Evolutionary conservation across 2,888 invertebrate genomes (phyloP), one percentile per base, ranked within the genome.

Genomic region (Philereme transversata): DNA sequence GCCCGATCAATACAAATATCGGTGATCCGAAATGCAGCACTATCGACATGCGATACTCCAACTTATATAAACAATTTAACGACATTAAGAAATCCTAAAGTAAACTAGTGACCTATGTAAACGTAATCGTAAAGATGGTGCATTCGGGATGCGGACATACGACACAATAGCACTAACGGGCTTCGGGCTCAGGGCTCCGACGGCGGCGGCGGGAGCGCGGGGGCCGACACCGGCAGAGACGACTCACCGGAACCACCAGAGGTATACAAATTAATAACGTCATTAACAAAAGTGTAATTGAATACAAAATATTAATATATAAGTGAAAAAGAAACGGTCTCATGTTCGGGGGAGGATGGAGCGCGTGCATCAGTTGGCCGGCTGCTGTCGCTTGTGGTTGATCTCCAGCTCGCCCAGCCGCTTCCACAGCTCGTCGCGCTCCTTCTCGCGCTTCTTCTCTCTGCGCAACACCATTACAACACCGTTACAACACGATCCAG

Each of bases 401-500:
- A 97, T 93, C 94, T 98, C 97, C 93, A 98, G 94, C 93, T 98
- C 97, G 82, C 96, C 96, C 90, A 98, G 94, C 93, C 95, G 96
- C 93, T 97, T 97, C 99, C 99, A 99, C 88, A 99, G 93, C 92
- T 99, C 99, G 88, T 89, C 98, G 94, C 94, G 99, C 97, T 94
- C 99, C 95, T 94, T 99, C 97, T 92, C 97, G 94, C 94, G 98
- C 96, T 94, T 98, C 97, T 94, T 99, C 97, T 94, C 98, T 98
- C 93, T 93, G 85, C 41, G 83, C 81, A 7, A 60, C 48, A 64
- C 52, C 58, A 22, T 22, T 22, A 22, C 22, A 22, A 22, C 22
- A 22, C 22, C 22, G 22, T 22, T 22, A 22, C 22, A 22, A 22
- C 22, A 22, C 22, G 3, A 22, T 22, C 22, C 22, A 22, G 3